phyloP scores from a whole-genome alignment of 2,888 invertebrate species.

The Eurois occulta region DNA sequence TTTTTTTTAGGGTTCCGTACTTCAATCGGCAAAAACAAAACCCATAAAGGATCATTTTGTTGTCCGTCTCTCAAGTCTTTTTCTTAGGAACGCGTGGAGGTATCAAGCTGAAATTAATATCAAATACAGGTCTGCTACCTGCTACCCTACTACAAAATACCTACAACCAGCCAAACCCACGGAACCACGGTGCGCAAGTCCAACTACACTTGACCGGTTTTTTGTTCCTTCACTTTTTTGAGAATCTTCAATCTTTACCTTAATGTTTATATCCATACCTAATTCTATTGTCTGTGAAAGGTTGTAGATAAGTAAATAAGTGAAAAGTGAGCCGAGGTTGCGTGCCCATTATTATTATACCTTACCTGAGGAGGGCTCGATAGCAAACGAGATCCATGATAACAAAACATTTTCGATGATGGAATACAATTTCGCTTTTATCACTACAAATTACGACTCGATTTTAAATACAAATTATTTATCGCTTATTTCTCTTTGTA shows the following conservation, averaged over 20 bases:
- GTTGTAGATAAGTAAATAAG: slow-evolving; percentile 50
- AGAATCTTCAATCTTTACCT: slow-evolving; percentile 6
- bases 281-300: slow-evolving; percentile 38
- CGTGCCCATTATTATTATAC: slow-evolving; percentile 78
- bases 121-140: too few species aligned
- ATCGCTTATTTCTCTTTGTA: slow-evolving; percentile 1
- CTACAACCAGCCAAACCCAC: too few species aligned
- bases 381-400: slow-evolving; percentile 71
- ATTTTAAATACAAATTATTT: slow-evolving; percentile 28
- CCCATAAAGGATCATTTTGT: too few species aligned
- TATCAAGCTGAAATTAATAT: too few species aligned
- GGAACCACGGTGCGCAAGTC: too few species aligned
- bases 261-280: slow-evolving; percentile 33
- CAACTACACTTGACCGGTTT: too few species aligned
- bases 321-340: slow-evolving; percentile 66
- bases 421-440: slow-evolving; percentile 70
- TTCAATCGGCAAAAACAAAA: too few species aligned
- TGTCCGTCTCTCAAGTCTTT: too few species aligned
- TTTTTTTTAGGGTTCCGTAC: not conserved
- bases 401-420: slow-evolving; percentile 68
- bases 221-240: slow-evolving; percentile 11
- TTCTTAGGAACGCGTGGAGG: too few species aligned
- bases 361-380: slow-evolving; percentile 59
- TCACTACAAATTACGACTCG: slow-evolving; percentile 35
- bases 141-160: too few species aligned